Evolutionary conservation across 2,113 vertebrate species (phyloP).

Genomic region (Tonatia bakeri): DNA sequence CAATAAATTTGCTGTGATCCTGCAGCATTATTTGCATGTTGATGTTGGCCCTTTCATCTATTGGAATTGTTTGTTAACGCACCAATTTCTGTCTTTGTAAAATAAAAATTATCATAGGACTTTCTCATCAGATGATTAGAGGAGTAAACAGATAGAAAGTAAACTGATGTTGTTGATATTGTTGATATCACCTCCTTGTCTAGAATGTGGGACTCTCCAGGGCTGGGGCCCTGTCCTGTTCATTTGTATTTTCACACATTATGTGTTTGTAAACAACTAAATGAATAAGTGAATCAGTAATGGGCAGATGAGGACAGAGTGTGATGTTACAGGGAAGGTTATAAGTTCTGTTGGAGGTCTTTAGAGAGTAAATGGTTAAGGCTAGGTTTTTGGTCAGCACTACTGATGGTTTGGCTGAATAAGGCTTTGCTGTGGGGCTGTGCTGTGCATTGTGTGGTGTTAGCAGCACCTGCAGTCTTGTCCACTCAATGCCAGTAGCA

Average conservation of each 20-base stretch:
- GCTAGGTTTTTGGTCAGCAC: accelerated
- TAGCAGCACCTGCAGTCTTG: neutral
- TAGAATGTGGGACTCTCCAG: neutral
- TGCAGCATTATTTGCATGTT: accelerated
- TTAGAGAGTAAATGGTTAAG: accelerated
- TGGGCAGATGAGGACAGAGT: too few relatives aligned
- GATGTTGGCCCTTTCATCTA: accelerated
- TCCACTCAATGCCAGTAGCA: accelerated
- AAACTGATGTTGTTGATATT: accelerated
- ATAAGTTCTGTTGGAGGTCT: too few relatives aligned
- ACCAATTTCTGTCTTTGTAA: neutral
- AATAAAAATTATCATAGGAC: accelerated
- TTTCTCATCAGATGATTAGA: accelerated
- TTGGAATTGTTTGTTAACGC: accelerated
- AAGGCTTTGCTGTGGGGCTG: accelerated
- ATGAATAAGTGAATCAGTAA: accelerated
- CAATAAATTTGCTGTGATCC: accelerated
- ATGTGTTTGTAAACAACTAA: neutral
- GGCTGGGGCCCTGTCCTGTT: accelerated
- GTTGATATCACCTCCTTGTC: too few relatives aligned
- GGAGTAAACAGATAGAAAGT: neutral
- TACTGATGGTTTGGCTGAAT: accelerated
- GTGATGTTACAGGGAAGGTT: accelerated
- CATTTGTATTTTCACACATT: accelerated
- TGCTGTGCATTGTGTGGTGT: accelerated